phyloP scores from a whole-genome alignment of 2,113 vertebrate species.

The Pyxicephalus adspersus region DNA sequence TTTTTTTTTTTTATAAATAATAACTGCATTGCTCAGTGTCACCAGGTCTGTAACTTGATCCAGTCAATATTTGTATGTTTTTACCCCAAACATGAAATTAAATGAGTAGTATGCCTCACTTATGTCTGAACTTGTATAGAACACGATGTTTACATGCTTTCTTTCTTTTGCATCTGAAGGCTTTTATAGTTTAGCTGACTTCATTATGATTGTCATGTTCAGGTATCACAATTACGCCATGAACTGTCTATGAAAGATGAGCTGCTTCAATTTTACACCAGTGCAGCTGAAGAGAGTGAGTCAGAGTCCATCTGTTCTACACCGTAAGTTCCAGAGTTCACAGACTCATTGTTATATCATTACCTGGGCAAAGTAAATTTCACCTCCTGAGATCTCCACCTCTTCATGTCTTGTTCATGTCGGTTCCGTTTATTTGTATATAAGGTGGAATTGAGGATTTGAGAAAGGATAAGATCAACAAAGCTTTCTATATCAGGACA shows the following conservation, averaged over 20 bases:
- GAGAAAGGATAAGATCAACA: neutral
- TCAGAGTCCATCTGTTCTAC: constrained; percentile 87
- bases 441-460: constrained; percentile 2
- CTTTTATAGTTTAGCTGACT: neutral
- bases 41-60: too few species aligned
- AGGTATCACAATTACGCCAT: constrained; percentile 96
- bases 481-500: neutral
- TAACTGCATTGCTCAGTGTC: too few species aligned
- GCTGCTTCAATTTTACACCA: constrained; percentile 95
- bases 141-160: too few species aligned
- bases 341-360: neutral
- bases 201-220: constrained; percentile 1
- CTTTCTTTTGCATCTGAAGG: neutral
- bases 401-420: neutral
- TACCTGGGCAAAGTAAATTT: neutral
- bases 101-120: neutral
- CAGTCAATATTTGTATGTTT: neutral
- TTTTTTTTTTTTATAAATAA: too few species aligned
- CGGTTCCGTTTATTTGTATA: constrained; percentile 13
- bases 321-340: constrained; percentile 76
- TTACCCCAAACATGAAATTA: neutral
- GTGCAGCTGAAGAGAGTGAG: constrained; percentile 91
- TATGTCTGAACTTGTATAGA: too few species aligned
- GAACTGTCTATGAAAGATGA: constrained; percentile 98
- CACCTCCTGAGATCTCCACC: neutral